Evolutionary conservation across 1,140 invertebrate genomes (phyloP).

Genomic region (Vanessa atalanta): DNA sequence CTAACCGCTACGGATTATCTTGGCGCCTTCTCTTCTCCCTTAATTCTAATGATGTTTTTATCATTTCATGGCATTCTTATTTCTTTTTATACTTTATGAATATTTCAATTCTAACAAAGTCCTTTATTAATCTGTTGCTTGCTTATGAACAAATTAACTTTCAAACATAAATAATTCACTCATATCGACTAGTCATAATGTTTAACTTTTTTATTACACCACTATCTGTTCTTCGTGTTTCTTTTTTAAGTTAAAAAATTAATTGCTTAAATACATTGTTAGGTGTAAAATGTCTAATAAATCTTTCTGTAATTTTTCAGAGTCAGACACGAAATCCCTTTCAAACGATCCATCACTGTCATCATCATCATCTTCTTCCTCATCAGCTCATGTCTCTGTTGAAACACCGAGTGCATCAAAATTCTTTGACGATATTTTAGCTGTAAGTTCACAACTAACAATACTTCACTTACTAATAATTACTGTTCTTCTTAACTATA

Average conservation of each 20-base stretch:
- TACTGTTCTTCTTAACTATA: no score
- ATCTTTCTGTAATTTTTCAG: slow-evolving; percentile 40
- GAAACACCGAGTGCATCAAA: slow-evolving; percentile 66
- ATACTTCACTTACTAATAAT: neutral
- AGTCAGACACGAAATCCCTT: slow-evolving; percentile 55
- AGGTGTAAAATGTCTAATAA: neutral
- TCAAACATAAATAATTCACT: neutral
- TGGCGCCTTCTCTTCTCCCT: slow-evolving; percentile 40
- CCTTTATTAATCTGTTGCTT: neutral
- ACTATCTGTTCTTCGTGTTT: no score
- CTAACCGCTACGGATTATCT: slow-evolving; percentile 44
- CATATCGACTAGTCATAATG: neutral
- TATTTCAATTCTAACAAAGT: neutral
- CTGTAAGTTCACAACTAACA: slow-evolving; percentile 58
- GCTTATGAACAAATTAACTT: neutral
- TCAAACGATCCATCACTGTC: slow-evolving; percentile 59
- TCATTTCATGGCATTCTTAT: neutral
- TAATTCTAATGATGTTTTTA: slow-evolving; percentile 46
- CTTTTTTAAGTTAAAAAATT: no score
- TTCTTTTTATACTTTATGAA: slow-evolving; percentile 46
- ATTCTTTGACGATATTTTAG: slow-evolving; percentile 69
- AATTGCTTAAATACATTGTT: no score
- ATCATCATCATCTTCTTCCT: slow-evolving; percentile 44
- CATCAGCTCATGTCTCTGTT: slow-evolving; percentile 60
- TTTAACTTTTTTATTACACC: no score